Conservation (phyloP, 1,140 invertebrate genomes). For the Aporrectodea caliginosa region DNA sequence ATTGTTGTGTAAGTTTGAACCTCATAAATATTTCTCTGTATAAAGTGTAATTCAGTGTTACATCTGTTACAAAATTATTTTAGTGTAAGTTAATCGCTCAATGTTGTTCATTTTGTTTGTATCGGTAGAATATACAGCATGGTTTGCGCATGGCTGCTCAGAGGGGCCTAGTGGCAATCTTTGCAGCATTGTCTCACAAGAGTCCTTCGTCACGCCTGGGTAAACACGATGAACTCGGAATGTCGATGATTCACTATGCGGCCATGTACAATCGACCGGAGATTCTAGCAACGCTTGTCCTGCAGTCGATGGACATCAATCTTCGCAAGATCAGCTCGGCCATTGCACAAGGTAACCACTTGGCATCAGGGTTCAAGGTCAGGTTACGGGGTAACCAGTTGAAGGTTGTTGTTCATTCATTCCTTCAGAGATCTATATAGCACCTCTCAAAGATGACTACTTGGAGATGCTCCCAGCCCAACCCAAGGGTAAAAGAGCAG, state of each 20-base stretch:
- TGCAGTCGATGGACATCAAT: conserved; percentile 52
- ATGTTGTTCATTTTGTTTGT: neutral
- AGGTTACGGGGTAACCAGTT: no score
- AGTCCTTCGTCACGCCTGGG: conserved; percentile 45
- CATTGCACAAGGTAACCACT: conserved; percentile 44
- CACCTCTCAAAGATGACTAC: no score
- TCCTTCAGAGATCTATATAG: no score
- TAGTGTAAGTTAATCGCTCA: no score
- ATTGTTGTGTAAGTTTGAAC: no score
- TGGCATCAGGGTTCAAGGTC: no score
- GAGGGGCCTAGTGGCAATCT: conserved; percentile 50
- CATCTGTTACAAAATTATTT: no score
- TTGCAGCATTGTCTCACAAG: conserved; percentile 47
- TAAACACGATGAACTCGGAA: conserved; percentile 53
- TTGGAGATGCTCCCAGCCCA: no score
- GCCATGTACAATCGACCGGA: conserved; percentile 49
- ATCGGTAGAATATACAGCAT: conserved; percentile 42
- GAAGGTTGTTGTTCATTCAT: no score
- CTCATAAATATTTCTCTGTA: no score
- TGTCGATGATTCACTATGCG: conserved; percentile 52
- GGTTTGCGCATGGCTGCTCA: conserved; percentile 47
- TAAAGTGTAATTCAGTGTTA: no score
- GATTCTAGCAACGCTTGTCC: conserved; percentile 48
- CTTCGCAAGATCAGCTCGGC: conserved; percentile 46
- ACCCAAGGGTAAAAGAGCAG: no score